phyloP scores from a whole-genome alignment of 1,140 invertebrate genomes.

The Chymomyza costata region DNA sequence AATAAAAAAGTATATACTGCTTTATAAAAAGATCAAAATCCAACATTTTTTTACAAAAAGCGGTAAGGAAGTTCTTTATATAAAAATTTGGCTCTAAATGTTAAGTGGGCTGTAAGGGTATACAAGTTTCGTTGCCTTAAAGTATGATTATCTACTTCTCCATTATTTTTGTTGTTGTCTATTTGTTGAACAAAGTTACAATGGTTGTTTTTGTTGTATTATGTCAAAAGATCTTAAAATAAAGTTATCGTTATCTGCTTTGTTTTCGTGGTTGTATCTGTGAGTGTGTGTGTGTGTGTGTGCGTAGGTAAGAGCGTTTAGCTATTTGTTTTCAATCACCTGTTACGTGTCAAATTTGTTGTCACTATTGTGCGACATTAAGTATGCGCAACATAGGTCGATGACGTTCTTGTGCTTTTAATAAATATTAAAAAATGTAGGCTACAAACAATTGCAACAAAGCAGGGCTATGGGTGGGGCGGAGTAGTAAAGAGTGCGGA shows the following conservation, averaged over 20 bases:
- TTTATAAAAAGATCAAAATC: too few relatives aligned
- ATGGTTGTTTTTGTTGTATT: slow-evolving; percentile 33
- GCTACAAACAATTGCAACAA: background rate
- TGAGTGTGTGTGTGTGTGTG: slow-evolving; percentile 10
- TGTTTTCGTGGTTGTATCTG: slow-evolving; percentile 29
- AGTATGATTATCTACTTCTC: too few relatives aligned
- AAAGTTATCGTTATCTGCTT: slow-evolving; percentile 55
- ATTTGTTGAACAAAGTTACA: slow-evolving; percentile 20
- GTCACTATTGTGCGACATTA: slow-evolving; percentile 26
- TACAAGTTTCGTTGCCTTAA: too few relatives aligned
- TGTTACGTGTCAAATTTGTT: slow-evolving; percentile 48
- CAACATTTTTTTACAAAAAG: too few relatives aligned
- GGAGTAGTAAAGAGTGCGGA: too few relatives aligned
- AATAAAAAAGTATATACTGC: too few relatives aligned
- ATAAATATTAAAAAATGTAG: slow-evolving; percentile 21
- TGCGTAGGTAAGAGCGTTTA: too few relatives aligned
- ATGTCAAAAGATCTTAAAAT: slow-evolving; percentile 59
- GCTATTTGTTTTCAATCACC: slow-evolving; percentile 62
- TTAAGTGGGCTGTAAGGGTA: too few relatives aligned
- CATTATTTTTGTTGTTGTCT: slow-evolving; percentile 12
- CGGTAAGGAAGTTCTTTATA: too few relatives aligned
- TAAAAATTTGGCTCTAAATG: too few relatives aligned
- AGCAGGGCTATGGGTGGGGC: slow-evolving; percentile 3
- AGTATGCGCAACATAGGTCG: slow-evolving; percentile 29
- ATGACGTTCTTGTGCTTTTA: too few relatives aligned